Percentiles rank a stretch among this genome's conserved stretches.
Evolutionary conservation across 2,888 invertebrate genomes (phyloP).

Genomic region (Galerucella calmariensis): DNA sequence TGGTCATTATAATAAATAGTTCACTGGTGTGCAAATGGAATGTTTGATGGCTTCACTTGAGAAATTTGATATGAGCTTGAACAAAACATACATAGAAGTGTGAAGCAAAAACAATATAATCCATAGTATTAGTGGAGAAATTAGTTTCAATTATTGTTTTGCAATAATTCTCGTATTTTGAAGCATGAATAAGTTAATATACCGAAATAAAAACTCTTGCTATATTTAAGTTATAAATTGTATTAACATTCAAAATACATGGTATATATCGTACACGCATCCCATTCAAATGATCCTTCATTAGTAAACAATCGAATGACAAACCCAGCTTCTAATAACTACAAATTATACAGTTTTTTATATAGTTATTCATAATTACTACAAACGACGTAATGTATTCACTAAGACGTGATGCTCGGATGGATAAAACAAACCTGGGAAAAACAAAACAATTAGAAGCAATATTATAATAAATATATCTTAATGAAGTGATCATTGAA

Average conservation of each 20-base stretch:
- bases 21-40: too few species aligned
- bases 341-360: constrained; percentile 9
- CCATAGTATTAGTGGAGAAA: too few species aligned
- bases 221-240: neutral
- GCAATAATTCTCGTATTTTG: too few species aligned
- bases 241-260: neutral
- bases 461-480: constrained; percentile 6
- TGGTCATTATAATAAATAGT: too few species aligned
- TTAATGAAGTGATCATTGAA: neutral
- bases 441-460: constrained; percentile 7
- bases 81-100: too few species aligned
- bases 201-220: neutral
- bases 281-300: neutral
- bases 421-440: neutral
- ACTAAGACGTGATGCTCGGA: neutral
- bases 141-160: too few species aligned
- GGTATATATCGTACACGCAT: neutral
- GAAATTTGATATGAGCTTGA: too few species aligned
- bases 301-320: constrained; percentile 5
- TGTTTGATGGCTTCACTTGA: too few species aligned
- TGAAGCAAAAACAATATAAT: too few species aligned
- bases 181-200: too few species aligned
- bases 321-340: neutral
- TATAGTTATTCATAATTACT: constrained; percentile 6
- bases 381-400: constrained; percentile 6